Base-by-base conservation (phyloP, 2,113 vertebrate species). In the Dolichotis patagonum region DNA sequence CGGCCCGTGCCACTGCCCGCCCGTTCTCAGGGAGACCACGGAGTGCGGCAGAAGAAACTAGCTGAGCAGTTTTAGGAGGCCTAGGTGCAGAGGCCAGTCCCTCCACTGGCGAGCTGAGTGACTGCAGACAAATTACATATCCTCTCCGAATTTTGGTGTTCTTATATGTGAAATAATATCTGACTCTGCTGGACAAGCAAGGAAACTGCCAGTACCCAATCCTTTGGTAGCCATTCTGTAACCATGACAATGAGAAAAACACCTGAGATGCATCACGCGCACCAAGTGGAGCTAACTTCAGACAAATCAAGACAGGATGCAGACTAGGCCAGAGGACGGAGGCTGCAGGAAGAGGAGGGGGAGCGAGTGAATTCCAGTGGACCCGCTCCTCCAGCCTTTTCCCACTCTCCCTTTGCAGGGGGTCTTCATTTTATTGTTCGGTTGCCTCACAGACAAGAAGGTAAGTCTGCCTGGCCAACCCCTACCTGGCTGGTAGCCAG, bases 401-500 rank as follows among this genome's bases (percentile, higher is more conserved):
- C 81, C 77, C n/a, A 1, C 4, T 69, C 78, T 24, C 35, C 80
- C 63, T 46, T 91, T 35, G 17, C 85, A 98, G 98, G 98, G 98
- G 1, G 94, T 98, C 95, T 98, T 98, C 96, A 97, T 98, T 90
- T 80, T 98, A 54, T 10, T 98, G 65, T 98, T 98, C 7, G 98
- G 97, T 14, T 98, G 98, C 81, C 98, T 98, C 30, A 92, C 93
- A 92, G 98, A 98, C 91, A 98, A 96, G 94, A 98, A 98, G 96
- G 98, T 98, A 69, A 97, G 98, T 88, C 63, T 67, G 60, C 30
- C 65, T 7, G 1, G 58, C 32, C 49, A 24, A 8, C 46, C 17
- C n/a, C 28, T 3, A 0, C 32, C 41, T 38, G 30, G 24, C 49
- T 52, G 5, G 41, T 71, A 24, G 63, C 46, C 32, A 3, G 4